Base-by-base conservation (phyloP, 2,888 invertebrate species). In the Drosophila borealis region DNA sequence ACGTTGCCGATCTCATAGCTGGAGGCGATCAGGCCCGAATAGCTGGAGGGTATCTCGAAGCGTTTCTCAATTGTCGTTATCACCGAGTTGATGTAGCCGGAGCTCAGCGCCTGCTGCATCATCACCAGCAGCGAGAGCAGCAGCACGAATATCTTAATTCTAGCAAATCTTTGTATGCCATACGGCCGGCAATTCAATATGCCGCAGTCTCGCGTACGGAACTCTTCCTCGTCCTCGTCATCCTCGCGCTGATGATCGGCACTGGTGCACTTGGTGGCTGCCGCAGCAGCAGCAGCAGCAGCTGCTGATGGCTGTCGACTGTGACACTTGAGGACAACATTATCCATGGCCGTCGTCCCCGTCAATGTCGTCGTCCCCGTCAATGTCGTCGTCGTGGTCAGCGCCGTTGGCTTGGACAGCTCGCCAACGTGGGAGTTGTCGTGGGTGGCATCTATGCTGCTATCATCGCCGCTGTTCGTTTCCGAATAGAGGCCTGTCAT, bases 21-120 rank as follows among this genome's bases (percentile, higher is more conserved):
- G 88, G 98, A 98, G 64, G 98, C 98, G 80, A 98, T 97, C 85
- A 98, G 94, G 64, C 98, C 98, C 54, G 98, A 97, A 78, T 97
- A 95, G 91, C 97, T 96, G 91, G 98, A 98, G 70, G 98, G 98
- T 90, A 98, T 97, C 93, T 98, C 98, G 91, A 96, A 96, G 76
- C 98, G 95, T 93, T 98, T 98, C 93, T 98, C 98, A 89, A 98
- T 98, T 62, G 98, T 98, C 80, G 98, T 98, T 92, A 98, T 98
- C 93, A 98, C 98, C 92, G 97, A 97, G 93, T 97, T 97, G 83
- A 97, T 97, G 92, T 97, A 97, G 79, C 97, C 97, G 71, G 97
- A 97, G 92, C 97, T 97, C 78, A 97, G 93, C 21, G 97, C 97
- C 93, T 97, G 97, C 92, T 97, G 97, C 81, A 97, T 94, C 87